These are phyloP conservation scores for Eupithecia dodoneata DNA, from an alignment of 2,888 invertebrate species.

Conservation along the genomic window DNA sequence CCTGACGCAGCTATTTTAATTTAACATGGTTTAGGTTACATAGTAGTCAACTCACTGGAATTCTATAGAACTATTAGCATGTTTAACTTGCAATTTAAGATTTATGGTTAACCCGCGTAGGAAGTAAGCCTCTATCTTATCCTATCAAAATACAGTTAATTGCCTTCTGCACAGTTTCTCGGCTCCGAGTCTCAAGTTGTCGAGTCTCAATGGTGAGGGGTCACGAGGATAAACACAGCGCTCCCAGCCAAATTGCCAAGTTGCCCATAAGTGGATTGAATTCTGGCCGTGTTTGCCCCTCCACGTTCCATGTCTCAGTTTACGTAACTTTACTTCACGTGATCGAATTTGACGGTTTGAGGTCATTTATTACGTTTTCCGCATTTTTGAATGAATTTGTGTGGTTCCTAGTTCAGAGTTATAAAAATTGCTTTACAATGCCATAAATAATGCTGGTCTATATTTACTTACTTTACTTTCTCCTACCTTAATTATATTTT, in stretches of 20 bases:
- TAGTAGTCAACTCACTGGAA: neutral
- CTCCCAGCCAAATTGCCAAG: conserved; percentile 68
- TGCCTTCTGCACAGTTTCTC: conserved; percentile 25
- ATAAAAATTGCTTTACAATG: neutral
- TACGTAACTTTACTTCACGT: conserved; percentile 42
- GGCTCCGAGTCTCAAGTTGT: conserved; percentile 55
- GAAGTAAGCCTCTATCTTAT: neutral
- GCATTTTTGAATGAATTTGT: neutral
- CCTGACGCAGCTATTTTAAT: too few species aligned
- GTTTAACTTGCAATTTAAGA: neutral
- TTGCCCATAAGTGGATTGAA: conserved; percentile 74
- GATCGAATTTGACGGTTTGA: conserved; percentile 41
- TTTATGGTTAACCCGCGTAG: neutral
- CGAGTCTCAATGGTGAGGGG: conserved; percentile 65
- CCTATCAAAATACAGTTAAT: conserved; percentile 14
- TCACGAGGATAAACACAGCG: conserved; percentile 70
- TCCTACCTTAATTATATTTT: too few species aligned
- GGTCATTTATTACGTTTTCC: conserved; percentile 26
- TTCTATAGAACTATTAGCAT: neutral
- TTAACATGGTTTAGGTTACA: too few species aligned
- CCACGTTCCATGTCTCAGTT: conserved; percentile 45
- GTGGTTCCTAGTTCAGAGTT: neutral
- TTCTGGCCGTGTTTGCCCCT: conserved; percentile 55
- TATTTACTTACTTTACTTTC: too few species aligned
- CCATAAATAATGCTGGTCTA: too few species aligned